phyloP scores from a whole-genome alignment of 2,797 vertebrate species.

The Gastrophryne carolinensis region DNA sequence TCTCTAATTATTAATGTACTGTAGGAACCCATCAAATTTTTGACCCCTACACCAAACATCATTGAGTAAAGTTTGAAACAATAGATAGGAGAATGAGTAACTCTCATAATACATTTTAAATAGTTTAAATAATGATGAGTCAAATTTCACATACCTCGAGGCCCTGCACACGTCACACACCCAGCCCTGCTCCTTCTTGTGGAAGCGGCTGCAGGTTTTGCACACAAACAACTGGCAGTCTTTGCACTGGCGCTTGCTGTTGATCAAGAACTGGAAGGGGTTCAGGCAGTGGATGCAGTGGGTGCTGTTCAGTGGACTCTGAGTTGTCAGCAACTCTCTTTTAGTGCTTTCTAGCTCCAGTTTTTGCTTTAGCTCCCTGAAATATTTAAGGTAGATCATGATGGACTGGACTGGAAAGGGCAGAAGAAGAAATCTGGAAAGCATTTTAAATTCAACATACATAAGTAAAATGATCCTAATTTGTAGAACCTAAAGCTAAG shows the following conservation, averaged over 20 bases:
- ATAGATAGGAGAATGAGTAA: no score
- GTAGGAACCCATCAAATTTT: no score
- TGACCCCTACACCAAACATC: no score
- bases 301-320: conserved; percentile 73
- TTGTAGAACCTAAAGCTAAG: no score
- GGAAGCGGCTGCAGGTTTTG: conserved; percentile 83
- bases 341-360: conserved; percentile 83
- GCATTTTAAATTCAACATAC: no score
- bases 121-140: background rate
- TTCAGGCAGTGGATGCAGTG: conserved; percentile 89
- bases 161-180: conserved; percentile 87
- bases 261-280: conserved; percentile 85
- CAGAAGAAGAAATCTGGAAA: no score
- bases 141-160: conserved; percentile 33
- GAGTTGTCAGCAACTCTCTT: conserved; percentile 73
- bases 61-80: no score
- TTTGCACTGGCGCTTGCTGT: conserved; percentile 80
- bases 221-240: conserved; percentile 83
- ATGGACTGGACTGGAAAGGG: no score
- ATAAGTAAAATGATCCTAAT: no score
- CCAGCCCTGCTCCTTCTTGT: conserved; percentile 87
- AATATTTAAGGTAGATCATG: background rate
- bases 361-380: conserved; percentile 78
- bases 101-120: background rate
- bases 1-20: no score